A percentile compares a stretch with the other conserved stretches of the same genome.
phyloP scores from a whole-genome alignment of 2,113 vertebrate genomes.

The Chamaea fasciata region DNA sequence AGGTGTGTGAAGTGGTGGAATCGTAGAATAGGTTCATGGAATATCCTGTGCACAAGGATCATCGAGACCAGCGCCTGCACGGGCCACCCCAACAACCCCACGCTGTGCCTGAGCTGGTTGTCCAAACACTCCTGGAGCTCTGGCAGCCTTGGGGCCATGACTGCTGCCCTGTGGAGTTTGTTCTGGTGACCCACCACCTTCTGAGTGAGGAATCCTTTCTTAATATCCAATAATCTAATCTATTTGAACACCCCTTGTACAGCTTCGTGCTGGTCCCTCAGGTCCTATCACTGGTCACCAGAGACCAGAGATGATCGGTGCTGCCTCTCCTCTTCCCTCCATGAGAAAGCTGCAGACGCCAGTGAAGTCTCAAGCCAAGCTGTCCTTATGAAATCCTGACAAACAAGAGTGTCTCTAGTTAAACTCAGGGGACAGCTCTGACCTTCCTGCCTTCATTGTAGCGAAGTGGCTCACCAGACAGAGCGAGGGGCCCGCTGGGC shows the following conservation, averaged over 20 bases:
- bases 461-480: not conserved
- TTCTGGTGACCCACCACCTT: not conserved
- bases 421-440: not conserved
- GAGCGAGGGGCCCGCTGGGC: not conserved
- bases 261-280: not conserved
- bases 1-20: not conserved
- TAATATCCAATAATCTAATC: too few relatives aligned
- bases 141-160: not conserved
- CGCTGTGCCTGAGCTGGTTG: not conserved
- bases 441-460: not conserved
- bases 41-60: not conserved
- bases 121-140: not conserved
- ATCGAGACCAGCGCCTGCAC: not conserved
- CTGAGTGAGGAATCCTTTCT: not conserved
- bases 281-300: fast-evolving
- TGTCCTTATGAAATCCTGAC: fast-evolving
- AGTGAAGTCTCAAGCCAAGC: not conserved
- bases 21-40: not conserved
- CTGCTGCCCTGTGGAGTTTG: not conserved
- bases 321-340: not conserved
- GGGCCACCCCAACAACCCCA: not conserved
- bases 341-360: not conserved
- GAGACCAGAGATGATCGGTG: not conserved
- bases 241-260: not conserved
- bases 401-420: fast-evolving